Conservation (phyloP, 2,113 vertebrate species). For the Tragelaphus buxtoni region DNA sequence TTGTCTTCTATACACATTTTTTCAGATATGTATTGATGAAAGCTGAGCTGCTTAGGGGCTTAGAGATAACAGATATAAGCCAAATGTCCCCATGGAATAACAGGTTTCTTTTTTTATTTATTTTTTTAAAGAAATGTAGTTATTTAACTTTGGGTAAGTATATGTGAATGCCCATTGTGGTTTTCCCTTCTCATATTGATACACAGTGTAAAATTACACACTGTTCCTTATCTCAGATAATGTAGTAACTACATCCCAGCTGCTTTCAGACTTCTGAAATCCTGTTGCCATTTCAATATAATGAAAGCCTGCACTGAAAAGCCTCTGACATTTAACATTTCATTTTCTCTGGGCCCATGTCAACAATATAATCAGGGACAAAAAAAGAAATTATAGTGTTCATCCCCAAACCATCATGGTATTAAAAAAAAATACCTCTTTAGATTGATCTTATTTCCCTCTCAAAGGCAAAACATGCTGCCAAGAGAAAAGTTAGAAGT, state of each 20-base stretch:
- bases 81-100: not conserved
- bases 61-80: slow-evolving; percentile 19
- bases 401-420: not conserved
- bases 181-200: slow-evolving; percentile 38
- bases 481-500: not conserved
- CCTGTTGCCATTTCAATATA: slow-evolving; percentile 50
- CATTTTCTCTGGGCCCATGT: slow-evolving; percentile 43
- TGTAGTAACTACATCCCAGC: slow-evolving; percentile 3
- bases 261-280: slow-evolving; percentile 38
- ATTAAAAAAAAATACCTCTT: not conserved
- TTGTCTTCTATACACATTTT: not conserved
- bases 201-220: not conserved
- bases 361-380: slow-evolving; percentile 34
- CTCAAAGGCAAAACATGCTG: not conserved
- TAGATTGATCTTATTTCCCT: not conserved
- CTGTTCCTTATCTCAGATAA: slow-evolving; percentile 49
- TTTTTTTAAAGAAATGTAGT: not conserved
- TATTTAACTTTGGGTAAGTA: not conserved
- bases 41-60: not conserved
- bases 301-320: slow-evolving; percentile 50
- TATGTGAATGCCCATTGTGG: not conserved
- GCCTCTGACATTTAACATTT: slow-evolving; percentile 39
- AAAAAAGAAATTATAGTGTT: not conserved
- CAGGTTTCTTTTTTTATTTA: not conserved
- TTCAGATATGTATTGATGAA: slow-evolving; percentile 50